Percentiles rank a stretch among this genome's conserved stretches.
phyloP scores from a whole-genome alignment of 2,888 invertebrate genomes.

The Cantharis flavilabris region DNA sequence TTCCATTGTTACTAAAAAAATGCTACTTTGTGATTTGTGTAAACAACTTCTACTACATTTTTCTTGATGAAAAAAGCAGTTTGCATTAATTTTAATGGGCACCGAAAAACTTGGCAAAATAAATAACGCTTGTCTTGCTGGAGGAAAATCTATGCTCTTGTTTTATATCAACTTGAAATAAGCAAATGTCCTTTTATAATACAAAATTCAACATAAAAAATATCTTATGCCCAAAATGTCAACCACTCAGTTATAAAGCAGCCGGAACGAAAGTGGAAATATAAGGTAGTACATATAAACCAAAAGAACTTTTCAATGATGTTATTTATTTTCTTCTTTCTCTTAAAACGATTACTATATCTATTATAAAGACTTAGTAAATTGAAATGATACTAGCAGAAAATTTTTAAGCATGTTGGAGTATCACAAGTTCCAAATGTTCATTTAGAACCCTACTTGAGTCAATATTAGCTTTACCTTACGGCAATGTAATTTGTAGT shows the following conservation, averaged over 20 bases:
- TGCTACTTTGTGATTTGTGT: not conserved
- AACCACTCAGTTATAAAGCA: not conserved
- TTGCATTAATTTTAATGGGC: not conserved
- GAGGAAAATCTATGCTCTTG: not conserved
- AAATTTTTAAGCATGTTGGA: not conserved
- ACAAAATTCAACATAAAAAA: not conserved
- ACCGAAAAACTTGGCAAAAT: not conserved
- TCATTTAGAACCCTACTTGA: not conserved
- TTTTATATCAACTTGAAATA: not conserved
- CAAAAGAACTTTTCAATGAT: not conserved
- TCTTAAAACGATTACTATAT: not conserved
- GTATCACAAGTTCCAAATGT: not conserved
- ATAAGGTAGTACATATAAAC: not conserved
- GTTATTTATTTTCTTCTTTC: not conserved
- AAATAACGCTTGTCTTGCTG: not conserved
- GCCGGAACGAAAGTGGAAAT: not conserved
- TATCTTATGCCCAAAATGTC: not conserved
- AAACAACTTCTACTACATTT: not conserved
- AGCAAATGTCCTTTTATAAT: not conserved
- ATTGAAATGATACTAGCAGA: not conserved
- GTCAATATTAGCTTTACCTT: not conserved
- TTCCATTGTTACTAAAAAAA: not conserved
- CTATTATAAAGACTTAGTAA: not conserved
- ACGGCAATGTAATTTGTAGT: not conserved
- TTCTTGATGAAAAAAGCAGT: not conserved